A percentile compares a stretch with the other conserved stretches of the same genome.
phyloP scores from a whole-genome alignment of 2,888 invertebrate genomes.

The Drosophila setosimentum region DNA sequence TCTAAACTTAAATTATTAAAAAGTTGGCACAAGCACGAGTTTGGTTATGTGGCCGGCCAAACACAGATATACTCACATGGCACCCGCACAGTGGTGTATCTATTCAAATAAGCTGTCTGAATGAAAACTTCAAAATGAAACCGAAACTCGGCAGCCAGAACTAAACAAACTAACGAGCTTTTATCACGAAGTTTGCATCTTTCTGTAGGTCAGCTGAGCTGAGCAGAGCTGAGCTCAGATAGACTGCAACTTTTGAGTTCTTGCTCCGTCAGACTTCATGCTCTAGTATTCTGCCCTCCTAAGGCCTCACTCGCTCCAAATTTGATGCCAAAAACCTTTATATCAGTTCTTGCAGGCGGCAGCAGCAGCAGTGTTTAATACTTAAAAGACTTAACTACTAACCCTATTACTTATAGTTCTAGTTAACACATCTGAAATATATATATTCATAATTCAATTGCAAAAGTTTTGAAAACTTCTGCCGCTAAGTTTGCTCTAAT shows the following conservation, averaged over 20 bases:
- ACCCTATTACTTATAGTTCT: constrained; percentile 18
- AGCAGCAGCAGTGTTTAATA: constrained; percentile 55
- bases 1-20: constrained; percentile 7
- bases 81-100: constrained; percentile 3
- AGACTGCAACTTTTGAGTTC: constrained; percentile 44
- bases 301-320: constrained; percentile 22
- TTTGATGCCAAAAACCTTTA: constrained; percentile 30
- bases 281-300: constrained; percentile 67
- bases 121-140: constrained; percentile 42
- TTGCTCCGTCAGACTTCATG: constrained; percentile 66
- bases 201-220: constrained; percentile 5
- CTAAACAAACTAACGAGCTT: constrained; percentile 33
- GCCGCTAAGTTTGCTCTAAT: constrained; percentile 47
- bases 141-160: constrained; percentile 29
- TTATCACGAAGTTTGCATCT: constrained; percentile 46
- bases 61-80: not conserved
- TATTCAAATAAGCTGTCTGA: constrained; percentile 65
- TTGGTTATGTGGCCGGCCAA: constrained; percentile 25
- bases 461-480: constrained; percentile 55
- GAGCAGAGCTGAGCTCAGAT: not conserved
- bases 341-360: constrained; percentile 5
- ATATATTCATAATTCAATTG: constrained; percentile 67
- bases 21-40: not conserved
- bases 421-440: constrained; percentile 34
- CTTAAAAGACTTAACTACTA: constrained; percentile 37